Evolutionary conservation across 2,888 invertebrate genomes (phyloP).

Genomic region (Metacarcinus magister): DNA sequence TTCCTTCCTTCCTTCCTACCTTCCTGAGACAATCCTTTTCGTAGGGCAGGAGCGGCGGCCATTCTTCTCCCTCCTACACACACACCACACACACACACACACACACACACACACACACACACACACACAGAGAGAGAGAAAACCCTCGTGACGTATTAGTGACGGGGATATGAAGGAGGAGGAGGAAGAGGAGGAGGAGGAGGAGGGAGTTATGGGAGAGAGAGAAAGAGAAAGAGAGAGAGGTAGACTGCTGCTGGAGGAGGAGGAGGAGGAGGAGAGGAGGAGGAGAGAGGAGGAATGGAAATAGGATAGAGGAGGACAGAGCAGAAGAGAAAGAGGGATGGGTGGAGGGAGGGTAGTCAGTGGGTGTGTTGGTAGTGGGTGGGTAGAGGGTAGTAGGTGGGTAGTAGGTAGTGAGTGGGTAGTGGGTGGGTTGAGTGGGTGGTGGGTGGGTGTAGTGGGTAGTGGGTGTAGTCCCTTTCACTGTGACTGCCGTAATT

Average conservation of each 20-base stretch:
- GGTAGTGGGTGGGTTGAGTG: background rate
- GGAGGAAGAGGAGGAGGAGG: background rate
- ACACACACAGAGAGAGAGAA: background rate
- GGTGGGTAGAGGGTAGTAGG: background rate
- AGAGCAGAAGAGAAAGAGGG: background rate
- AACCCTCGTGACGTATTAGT: background rate
- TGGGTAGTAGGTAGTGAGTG: background rate
- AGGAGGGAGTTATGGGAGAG: background rate
- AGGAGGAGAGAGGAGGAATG: background rate
- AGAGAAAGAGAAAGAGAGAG: background rate
- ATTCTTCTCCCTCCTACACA: background rate
- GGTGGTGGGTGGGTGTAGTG: background rate
- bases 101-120: constrained; percentile 26
- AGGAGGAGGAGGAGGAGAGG: background rate
- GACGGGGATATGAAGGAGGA: constrained; percentile 6
- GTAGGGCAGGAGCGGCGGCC: background rate
- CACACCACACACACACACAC: constrained; percentile 14
- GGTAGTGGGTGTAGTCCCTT: constrained; percentile 12
- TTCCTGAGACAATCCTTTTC: background rate
- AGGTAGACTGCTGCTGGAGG: background rate
- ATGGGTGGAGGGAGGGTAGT: background rate
- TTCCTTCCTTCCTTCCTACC: background rate
- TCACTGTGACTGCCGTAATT: constrained; percentile 61
- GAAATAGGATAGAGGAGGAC: background rate
- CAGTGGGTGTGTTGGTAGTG: background rate